Evolutionary conservation across 2,113 vertebrate species (phyloP).

Genomic region (Psophia crepitans): DNA sequence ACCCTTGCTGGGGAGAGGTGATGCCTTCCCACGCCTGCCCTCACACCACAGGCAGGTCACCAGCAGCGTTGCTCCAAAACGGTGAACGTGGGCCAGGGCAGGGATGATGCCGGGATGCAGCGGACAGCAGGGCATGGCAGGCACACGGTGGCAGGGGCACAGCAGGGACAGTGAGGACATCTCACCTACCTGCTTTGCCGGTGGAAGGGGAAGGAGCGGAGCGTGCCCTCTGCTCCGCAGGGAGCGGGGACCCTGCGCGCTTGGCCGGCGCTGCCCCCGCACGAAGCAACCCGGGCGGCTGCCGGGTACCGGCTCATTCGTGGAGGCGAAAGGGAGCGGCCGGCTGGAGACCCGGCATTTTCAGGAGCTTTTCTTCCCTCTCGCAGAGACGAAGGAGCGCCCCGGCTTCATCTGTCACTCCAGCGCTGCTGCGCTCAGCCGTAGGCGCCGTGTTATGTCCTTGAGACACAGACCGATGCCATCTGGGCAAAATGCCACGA

Average conservation of each 20-base stretch:
- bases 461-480: constrained; percentile 16
- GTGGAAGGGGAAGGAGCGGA: background rate
- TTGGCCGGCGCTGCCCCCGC: background rate
- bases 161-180: background rate
- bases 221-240: background rate
- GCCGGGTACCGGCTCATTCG: background rate
- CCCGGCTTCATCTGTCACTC: background rate
- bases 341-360: background rate
- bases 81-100: no score
- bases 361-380: background rate
- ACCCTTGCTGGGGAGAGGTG: rapidly evolving
- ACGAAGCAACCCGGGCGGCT: background rate
- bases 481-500: constrained; percentile 17
- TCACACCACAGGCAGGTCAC: rapidly evolving
- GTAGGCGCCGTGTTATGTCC: background rate
- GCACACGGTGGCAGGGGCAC: background rate
- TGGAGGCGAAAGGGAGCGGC: background rate
- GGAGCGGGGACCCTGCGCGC: background rate
- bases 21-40: rapidly evolving
- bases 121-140: background rate
- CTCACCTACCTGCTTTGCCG: background rate
- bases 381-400: background rate
- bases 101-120: rapidly evolving
- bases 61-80: rapidly evolving
- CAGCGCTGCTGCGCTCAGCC: background rate